phyloP scores from a whole-genome alignment of 23 tunicate genomes.

The Aplidium turbinatum region DNA sequence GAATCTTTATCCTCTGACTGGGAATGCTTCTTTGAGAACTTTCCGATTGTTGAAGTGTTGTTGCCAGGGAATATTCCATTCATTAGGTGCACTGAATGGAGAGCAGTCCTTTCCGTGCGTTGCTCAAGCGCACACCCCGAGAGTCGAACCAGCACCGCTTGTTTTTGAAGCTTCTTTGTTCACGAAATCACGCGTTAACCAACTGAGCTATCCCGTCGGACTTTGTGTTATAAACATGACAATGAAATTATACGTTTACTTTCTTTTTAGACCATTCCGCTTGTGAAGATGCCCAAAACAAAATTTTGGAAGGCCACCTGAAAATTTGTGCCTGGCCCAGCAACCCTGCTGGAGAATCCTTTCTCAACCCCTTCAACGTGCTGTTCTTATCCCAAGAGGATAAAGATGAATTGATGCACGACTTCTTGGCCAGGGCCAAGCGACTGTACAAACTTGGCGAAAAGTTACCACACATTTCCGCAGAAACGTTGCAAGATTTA shows the following conservation, averaged over 20 bases:
- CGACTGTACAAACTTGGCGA: constrained; percentile 17
- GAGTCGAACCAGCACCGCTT: too few species aligned
- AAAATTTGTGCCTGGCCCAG: constrained; percentile 81
- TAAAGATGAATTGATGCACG: neutral
- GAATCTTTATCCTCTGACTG: too few species aligned
- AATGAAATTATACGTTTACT: neutral
- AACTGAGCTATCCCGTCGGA: neutral
- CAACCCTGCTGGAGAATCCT: constrained; percentile 34
- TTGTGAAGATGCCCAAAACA: constrained; percentile 39
- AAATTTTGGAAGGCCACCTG: constrained; percentile 52
- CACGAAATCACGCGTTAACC: neutral
- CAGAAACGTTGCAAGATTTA: constrained; percentile 19
- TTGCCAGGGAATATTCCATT: too few species aligned
- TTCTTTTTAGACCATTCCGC: constrained; percentile 31
- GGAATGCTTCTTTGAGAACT: too few species aligned
- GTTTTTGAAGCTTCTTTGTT: too few species aligned
- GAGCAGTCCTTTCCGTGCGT: too few species aligned
- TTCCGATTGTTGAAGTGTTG: too few species aligned
- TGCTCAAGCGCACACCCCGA: too few species aligned
- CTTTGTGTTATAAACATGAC: neutral
- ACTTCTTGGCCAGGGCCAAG: constrained; percentile 33
- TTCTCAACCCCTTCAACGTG: constrained; percentile 43
- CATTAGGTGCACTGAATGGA: too few species aligned
- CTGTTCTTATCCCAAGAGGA: constrained; percentile 31
- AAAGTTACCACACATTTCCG: constrained; percentile 33